Evolutionary conservation across 2,113 vertebrate genomes (phyloP), one percentile per base, ranked within the genome.

Genomic region (Kryptolebias marmoratus): DNA sequence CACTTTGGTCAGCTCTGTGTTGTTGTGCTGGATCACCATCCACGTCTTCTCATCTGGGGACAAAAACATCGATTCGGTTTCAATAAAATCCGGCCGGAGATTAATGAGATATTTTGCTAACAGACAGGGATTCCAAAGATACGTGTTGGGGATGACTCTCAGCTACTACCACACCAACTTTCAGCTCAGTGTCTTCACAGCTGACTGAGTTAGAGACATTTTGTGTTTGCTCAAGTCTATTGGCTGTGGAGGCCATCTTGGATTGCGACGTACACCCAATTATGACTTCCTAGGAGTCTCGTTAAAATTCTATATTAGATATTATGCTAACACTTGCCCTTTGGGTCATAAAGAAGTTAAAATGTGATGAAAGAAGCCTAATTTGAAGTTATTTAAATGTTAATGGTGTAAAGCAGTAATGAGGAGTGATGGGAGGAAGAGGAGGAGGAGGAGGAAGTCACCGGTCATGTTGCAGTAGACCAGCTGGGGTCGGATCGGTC

Each of bases 1-100:
- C 70, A 96, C 92, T 91, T 90, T 94, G n/a, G 94, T 96, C 76
- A 97, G 81, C 75, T 97, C 96, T 0, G 95, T 96, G 91, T 94
- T 95, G 67, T 98, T 98, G 91, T 98, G 97, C 42, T 95, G 94
- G 67, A 98, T 84, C 89, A 96, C 83, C 83, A 95, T 95, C 97
- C 96, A 98, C 0, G 95, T 95, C 69, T 92, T 92, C 82, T 98
- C 90, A 79, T 89, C 90, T 91, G 77, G 10, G 1, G 45, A 30
- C 14, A 36, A 72, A 22, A 0, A 22, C 3, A 71, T 28, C 11
- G 1, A 54, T 1, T 0, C 11, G 54, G 12, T 42, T 42, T 3
- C 48, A 11, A 36, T 8, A 36, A 1, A 67, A 45, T 4, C 22
- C 22, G 22, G 22, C 22, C 22, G 22, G 22, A 22, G 22, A 22